These are phyloP conservation scores for Cassiopea andromeda DNA, from an alignment of 30 jellyfish, hydroid and myxozoan genomes.

Conservation along the genomic window DNA sequence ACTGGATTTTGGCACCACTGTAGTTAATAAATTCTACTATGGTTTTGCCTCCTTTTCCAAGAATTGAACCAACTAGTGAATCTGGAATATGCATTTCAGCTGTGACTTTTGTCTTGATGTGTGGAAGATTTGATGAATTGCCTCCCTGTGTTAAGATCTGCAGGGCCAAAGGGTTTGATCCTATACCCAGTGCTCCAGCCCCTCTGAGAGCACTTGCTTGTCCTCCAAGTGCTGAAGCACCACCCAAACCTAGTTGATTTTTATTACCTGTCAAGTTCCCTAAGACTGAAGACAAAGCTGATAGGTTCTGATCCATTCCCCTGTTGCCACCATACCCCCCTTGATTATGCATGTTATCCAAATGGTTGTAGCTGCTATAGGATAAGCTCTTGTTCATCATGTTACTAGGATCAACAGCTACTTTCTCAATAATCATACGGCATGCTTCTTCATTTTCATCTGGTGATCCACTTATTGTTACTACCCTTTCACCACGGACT, in stretches of 20 bases:
- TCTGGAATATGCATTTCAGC: conserved; percentile 97
- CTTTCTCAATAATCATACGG: conserved; percentile 72
- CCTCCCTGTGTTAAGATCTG: conserved; percentile 68
- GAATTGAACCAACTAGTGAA: conserved; percentile 90
- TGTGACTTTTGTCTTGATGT: conserved; percentile 90
- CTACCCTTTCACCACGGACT: conserved; percentile 95
- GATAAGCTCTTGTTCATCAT: conserved; percentile 87
- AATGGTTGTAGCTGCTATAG: conserved; percentile 47
- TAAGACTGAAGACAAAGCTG: conserved; percentile 78
- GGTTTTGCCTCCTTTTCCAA: conserved; percentile 98
- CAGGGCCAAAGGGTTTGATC: conserved; percentile 56
- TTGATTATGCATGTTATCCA: conserved; percentile 14
- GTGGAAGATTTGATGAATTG: conserved; percentile 60
- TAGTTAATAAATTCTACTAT: conserved; percentile 90
- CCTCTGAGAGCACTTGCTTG: conserved; percentile 46
- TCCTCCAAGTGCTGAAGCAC: conserved; percentile 46
- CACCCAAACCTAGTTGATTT: conserved; percentile 62
- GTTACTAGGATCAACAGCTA: conserved; percentile 92
- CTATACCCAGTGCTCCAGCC: conserved; percentile 54
- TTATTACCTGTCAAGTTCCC: conserved; percentile 81
- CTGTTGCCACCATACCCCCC: conserved; percentile 57
- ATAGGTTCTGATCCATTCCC: conserved; percentile 51
- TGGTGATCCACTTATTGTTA: conserved; percentile 86
- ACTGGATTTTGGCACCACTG: conserved; percentile 99
- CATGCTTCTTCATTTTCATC: conserved; percentile 95